Percentiles rank a stretch among this genome's conserved stretches.
Conservation (phyloP, 1,140 invertebrate genomes). For the Holotrichia oblita region DNA sequence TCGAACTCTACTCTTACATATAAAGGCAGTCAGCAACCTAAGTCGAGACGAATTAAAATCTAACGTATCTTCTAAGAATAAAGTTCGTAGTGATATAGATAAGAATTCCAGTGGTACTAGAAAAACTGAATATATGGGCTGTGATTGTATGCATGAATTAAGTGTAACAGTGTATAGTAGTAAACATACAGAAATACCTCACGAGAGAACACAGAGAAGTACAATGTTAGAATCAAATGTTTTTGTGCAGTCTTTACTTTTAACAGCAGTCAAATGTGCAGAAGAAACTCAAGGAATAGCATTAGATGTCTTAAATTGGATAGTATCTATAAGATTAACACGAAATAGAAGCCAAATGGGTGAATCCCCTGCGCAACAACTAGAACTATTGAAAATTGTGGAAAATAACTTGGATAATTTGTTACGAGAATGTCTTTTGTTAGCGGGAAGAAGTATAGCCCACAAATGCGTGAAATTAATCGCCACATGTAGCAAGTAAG, state of each 20-base stretch:
- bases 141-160: constrained; percentile 92
- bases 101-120: constrained; percentile 45
- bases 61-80: constrained; percentile 55
- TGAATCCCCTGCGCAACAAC: constrained; percentile 68
- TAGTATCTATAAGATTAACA: constrained; percentile 74
- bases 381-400: constrained; percentile 74
- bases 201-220: constrained; percentile 81
- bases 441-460: constrained; percentile 81
- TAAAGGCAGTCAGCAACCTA: constrained; percentile 76
- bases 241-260: constrained; percentile 78
- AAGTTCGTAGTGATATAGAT: constrained; percentile 45
- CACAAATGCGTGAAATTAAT: constrained; percentile 90
- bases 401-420: constrained; percentile 71
- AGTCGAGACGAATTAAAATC: constrained; percentile 49
- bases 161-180: constrained; percentile 84
- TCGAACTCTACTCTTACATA: constrained; percentile 83
- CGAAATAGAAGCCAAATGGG: constrained; percentile 69
- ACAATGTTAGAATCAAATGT: constrained; percentile 83
- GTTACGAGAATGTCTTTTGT: constrained; percentile 78
- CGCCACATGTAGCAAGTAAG: constrained; percentile 83
- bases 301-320: constrained; percentile 68
- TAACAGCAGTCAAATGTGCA: constrained; percentile 48
- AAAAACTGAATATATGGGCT: constrained; percentile 70
- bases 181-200: constrained; percentile 73
- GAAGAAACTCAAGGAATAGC: constrained; percentile 45